Conservation (phyloP, 2,113 vertebrate genomes). For the Neogale vison region DNA sequence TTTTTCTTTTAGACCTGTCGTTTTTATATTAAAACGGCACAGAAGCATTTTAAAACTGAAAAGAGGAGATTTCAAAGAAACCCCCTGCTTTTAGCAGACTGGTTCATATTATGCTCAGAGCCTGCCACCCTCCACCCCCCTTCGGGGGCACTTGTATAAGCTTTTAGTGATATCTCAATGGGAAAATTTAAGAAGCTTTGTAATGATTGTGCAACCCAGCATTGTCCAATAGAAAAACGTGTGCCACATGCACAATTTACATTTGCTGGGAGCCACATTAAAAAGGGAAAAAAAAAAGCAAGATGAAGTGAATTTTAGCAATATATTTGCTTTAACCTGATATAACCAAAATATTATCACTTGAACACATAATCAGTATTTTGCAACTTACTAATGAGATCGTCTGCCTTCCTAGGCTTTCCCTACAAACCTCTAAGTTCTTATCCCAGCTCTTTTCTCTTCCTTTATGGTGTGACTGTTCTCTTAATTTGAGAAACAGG, state of each 20-base stretch:
- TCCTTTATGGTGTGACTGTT: not conserved
- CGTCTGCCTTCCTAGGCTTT: not conserved
- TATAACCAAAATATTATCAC: not conserved
- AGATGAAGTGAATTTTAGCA: conserved; percentile 29
- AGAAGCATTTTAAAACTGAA: conserved; percentile 3
- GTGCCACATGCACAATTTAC: not conserved
- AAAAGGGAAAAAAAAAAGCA: not conserved
- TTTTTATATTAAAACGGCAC: not conserved
- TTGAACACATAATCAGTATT: not conserved
- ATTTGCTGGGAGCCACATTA: not conserved
- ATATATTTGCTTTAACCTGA: not conserved
- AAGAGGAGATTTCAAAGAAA: conserved; percentile 24
- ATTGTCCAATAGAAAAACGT: not conserved
- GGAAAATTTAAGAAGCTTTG: not conserved
- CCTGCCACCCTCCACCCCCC: not conserved
- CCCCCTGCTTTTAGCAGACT: not conserved
- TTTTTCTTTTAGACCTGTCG: not conserved
- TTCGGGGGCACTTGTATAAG: not conserved
- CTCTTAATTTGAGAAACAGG: not conserved
- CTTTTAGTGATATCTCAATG: not conserved
- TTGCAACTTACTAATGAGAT: not conserved
- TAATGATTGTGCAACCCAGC: not conserved
- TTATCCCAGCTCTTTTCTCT: not conserved
- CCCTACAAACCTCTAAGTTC: not conserved
- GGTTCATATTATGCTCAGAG: conserved; percentile 1